Conservation (phyloP, 2,888 invertebrate species). For the Sericinus montela region DNA sequence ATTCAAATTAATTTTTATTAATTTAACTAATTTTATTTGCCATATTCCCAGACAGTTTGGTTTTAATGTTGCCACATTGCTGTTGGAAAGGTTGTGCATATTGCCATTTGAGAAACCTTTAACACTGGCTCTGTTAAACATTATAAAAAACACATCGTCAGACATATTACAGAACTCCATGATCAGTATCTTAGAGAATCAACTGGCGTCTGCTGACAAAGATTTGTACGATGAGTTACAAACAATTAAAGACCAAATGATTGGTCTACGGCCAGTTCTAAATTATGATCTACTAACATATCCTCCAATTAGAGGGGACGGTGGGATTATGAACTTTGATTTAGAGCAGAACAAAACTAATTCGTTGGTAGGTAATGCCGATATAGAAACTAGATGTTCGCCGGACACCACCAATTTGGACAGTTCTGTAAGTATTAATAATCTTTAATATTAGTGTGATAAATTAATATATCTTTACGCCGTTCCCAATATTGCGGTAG, state of each 20-base stretch:
- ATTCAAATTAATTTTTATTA: slow-evolving; percentile 53
- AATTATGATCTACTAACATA: background rate
- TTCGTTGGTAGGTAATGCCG: background rate
- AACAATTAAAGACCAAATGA: slow-evolving; percentile 21
- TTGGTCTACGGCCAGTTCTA: background rate
- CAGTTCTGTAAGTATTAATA: slow-evolving; percentile 40
- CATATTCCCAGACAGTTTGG: slow-evolving; percentile 33
- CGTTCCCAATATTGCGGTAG: no score
- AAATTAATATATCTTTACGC: no score
- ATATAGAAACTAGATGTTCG: slow-evolving; percentile 30
- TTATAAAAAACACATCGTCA: slow-evolving; percentile 43
- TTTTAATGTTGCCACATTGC: slow-evolving; percentile 36
- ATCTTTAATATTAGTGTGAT: no score
- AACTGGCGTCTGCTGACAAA: slow-evolving; percentile 29
- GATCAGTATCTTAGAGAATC: slow-evolving; percentile 42
- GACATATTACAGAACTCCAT: slow-evolving; percentile 39
- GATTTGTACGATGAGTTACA: slow-evolving; percentile 33
- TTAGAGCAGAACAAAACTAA: slow-evolving; percentile 2
- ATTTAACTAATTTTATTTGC: slow-evolving; percentile 45
- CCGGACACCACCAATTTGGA: slow-evolving; percentile 58
- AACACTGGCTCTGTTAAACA: slow-evolving; percentile 37
- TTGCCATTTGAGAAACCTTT: slow-evolving; percentile 45
- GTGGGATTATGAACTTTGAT: background rate
- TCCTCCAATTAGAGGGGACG: no score
- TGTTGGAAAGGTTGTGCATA: slow-evolving; percentile 57